phyloP scores from a whole-genome alignment of 1,140 invertebrate genomes.

The Campoletis sonorensis region DNA sequence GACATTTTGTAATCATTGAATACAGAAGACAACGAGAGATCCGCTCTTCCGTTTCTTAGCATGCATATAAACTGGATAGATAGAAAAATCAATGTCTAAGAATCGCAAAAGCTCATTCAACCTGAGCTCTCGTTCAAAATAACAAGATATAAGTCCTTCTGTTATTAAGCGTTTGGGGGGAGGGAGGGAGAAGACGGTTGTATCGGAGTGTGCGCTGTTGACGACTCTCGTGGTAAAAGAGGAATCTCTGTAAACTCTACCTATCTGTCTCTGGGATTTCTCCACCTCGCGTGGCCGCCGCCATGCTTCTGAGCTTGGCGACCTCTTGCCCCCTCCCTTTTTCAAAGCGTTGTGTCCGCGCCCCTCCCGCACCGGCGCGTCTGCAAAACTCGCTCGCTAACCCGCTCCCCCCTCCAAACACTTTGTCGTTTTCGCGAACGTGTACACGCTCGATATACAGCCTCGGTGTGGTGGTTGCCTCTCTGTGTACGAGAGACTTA shows the following conservation, averaged over 20 bases:
- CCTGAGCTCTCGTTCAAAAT: neutral
- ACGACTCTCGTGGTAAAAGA: conserved; percentile 54
- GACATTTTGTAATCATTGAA: too few species aligned
- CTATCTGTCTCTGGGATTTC: conserved; percentile 60
- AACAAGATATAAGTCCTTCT: too few species aligned
- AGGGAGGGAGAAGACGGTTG: neutral
- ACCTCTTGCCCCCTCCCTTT: conserved; percentile 66
- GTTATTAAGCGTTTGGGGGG: too few species aligned
- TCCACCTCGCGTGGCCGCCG: conserved; percentile 50
- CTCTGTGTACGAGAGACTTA: neutral
- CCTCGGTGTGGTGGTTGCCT: neutral
- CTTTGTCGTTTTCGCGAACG: conserved; percentile 11
- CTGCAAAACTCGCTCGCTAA: conserved; percentile 42
- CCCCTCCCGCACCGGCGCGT: conserved; percentile 63
- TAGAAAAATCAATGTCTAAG: neutral
- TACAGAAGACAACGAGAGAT: too few species aligned
- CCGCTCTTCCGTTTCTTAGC: too few species aligned
- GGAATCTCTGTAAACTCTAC: conserved; percentile 63
- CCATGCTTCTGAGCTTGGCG: conserved; percentile 57
- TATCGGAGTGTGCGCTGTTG: conserved; percentile 3
- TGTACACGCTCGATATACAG: conserved; percentile 11
- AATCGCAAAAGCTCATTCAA: neutral
- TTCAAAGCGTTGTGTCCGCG: conserved; percentile 63
- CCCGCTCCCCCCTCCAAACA: conserved; percentile 34
- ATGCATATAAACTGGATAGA: too few species aligned